Evolutionary conservation across 2,888 invertebrate species (phyloP).

Genomic region (Deroplatys truncata): DNA sequence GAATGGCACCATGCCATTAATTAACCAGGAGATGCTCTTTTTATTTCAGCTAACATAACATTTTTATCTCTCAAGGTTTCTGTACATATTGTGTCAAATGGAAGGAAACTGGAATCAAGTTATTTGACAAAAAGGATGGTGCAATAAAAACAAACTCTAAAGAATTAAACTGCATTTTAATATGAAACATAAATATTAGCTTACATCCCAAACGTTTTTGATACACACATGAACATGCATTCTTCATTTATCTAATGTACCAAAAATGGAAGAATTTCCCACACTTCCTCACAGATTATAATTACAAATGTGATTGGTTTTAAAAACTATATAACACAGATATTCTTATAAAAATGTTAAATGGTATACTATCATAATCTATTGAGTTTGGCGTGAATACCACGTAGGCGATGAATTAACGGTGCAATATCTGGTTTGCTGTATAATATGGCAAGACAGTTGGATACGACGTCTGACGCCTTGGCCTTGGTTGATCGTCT

Average conservation of each 20-base stretch:
- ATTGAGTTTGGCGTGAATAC: conserved; percentile 54
- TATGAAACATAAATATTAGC: background rate
- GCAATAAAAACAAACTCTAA: too few species aligned
- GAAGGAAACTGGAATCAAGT: too few species aligned
- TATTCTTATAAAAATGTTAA: background rate
- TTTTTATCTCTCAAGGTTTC: too few species aligned
- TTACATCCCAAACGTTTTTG: background rate
- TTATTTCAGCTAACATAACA: too few species aligned
- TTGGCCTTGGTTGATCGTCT: conserved; percentile 65
- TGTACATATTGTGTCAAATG: too few species aligned
- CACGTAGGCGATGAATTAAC: conserved; percentile 56
- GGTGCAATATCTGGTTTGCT: conserved; percentile 65
- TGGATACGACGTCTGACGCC: conserved; percentile 70
- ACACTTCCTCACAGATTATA: background rate
- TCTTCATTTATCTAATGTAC: background rate
- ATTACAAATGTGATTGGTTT: background rate
- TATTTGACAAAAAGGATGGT: too few species aligned
- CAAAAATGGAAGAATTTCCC: background rate
- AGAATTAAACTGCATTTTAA: background rate
- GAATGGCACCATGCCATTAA: too few species aligned
- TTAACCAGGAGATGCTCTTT: too few species aligned
- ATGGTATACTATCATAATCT: background rate
- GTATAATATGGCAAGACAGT: conserved; percentile 70
- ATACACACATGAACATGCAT: background rate
- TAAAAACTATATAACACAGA: background rate